Conservation (phyloP, 2,888 invertebrate genomes). For the Drosophila kambysellisi region DNA sequence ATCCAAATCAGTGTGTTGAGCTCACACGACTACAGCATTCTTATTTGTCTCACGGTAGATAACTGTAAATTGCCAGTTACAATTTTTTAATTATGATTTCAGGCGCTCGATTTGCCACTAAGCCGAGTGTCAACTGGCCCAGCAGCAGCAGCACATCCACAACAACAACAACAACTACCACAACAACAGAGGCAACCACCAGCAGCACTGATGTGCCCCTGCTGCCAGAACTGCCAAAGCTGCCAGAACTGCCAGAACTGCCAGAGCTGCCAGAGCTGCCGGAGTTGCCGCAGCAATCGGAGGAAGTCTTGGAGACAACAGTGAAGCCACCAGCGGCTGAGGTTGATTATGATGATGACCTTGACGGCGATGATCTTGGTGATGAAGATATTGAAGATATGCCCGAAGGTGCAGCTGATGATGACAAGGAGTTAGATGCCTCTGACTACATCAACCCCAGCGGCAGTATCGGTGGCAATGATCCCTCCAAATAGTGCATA, state of each 20-base stretch:
- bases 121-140: not conserved
- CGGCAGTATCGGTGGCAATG: slow-evolving; percentile 37
- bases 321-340: not conserved
- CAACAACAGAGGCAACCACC: slow-evolving; percentile 12
- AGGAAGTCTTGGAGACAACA: not conserved
- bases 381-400: not conserved
- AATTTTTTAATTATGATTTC: not conserved
- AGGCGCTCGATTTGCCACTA: slow-evolving; percentile 2
- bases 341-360: not conserved
- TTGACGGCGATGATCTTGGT: not conserved
- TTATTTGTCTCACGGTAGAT: not conserved
- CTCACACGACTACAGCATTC: not conserved
- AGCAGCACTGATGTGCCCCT: slow-evolving; percentile 14
- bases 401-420: not conserved
- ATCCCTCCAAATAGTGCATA: slow-evolving; percentile 2
- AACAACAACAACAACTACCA: not conserved
- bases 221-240: not conserved
- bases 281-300: not conserved
- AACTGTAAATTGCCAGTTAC: not conserved
- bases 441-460: not conserved
- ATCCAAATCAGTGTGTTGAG: not conserved
- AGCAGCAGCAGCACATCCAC: not conserved
- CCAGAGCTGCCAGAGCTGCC: slow-evolving; percentile 2
- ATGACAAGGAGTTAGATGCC: slow-evolving; percentile 1
- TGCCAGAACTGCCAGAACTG: not conserved